Conservation (phyloP, 2,113 vertebrate species). For the Platichthys flesus region DNA sequence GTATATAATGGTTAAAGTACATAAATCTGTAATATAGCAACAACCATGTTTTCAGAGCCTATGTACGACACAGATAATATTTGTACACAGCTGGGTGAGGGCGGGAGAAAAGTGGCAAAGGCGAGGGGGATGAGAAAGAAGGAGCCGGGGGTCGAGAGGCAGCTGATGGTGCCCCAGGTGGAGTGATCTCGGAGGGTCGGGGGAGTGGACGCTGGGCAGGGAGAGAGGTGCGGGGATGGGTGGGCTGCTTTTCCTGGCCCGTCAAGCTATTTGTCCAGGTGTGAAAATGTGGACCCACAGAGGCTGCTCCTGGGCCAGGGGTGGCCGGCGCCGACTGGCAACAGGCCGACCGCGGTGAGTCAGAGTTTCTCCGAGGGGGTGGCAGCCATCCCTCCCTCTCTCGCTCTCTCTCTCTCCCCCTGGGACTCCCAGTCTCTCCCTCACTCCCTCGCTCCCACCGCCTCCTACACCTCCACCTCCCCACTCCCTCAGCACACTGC, state of each 20-base stretch:
- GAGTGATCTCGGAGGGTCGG: conserved; percentile 47
- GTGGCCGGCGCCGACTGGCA: conserved; percentile 68
- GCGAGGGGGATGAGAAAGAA: conserved; percentile 22
- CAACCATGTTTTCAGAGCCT: conserved; percentile 19
- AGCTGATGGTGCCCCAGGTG: conserved; percentile 49
- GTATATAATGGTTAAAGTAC: conserved; percentile 40
- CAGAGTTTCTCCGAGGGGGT: conserved; percentile 75
- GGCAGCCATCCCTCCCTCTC: conserved; percentile 40
- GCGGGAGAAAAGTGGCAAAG: conserved; percentile 25
- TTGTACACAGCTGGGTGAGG: conserved; percentile 33
- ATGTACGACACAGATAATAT: conserved; percentile 15
- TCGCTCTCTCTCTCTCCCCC: conserved; percentile 36
- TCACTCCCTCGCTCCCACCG: background rate
- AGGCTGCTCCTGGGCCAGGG: conserved; percentile 60
- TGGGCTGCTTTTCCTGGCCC: conserved; percentile 77
- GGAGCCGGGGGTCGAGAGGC: conserved; percentile 40
- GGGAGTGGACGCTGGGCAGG: conserved; percentile 44
- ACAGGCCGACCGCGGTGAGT: conserved; percentile 68
- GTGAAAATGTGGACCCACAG: conserved; percentile 79
- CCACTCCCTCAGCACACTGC: conserved; percentile 65
- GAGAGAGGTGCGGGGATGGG: conserved; percentile 55
- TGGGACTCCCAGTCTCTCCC: conserved; percentile 52
- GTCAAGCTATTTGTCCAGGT: conserved; percentile 80
- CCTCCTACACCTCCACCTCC: conserved; percentile 52
- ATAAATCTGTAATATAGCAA: conserved; percentile 33